Base-by-base conservation (phyloP, 2,797 vertebrate species). In the Lepus townsendii region DNA sequence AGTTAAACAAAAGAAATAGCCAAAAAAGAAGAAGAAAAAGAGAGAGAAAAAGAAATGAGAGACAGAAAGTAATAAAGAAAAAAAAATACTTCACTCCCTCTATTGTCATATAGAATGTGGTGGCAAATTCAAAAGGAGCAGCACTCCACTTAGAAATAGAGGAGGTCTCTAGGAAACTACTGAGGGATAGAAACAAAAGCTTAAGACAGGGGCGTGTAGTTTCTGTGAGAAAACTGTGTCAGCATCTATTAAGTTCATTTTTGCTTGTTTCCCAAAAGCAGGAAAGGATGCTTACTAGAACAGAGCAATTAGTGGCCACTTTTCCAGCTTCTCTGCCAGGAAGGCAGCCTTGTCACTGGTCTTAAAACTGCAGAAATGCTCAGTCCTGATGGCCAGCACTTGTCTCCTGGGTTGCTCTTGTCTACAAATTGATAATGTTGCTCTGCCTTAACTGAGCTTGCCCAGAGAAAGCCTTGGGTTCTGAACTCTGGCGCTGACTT, bases 241-340 rank as follows among this genome's bases (percentile, higher is more conserved):
- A 93, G 84, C 89, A 93, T 93, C 78, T 75, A 5, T 85, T 9
- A 30, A 54, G 16, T 52, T 62, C 17, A 10, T 35, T 32, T 17
- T 75, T 76, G 60, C 71, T 50, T 72, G 68, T 66, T 60, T 68
- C 83, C 50, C 57, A 13, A 47, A 83, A 75, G 20, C 62, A 94
- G 83, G 47, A 16, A 86, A 82, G 14, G 54, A 69, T 57, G 85
- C 27, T 94, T 94, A 57, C 50, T 62, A 47, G 14, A 91, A 52
- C 20, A 52, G 35, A 66, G 62, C 88, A 97, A 96, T 97, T 96
- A 95, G 72, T 71, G 69, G 32, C 69, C 75, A 52, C 85, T 72
- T 93, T 88, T 63, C 32, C 68, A 94, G 27, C 76, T 79, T 32
- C 79, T 69, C 90, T 69, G 84, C 92, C 68, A 91, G 82, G 90